These are phyloP conservation scores for Falco columbarius DNA, from an alignment of 2,797 vertebrate species.

Conservation along the genomic window DNA sequence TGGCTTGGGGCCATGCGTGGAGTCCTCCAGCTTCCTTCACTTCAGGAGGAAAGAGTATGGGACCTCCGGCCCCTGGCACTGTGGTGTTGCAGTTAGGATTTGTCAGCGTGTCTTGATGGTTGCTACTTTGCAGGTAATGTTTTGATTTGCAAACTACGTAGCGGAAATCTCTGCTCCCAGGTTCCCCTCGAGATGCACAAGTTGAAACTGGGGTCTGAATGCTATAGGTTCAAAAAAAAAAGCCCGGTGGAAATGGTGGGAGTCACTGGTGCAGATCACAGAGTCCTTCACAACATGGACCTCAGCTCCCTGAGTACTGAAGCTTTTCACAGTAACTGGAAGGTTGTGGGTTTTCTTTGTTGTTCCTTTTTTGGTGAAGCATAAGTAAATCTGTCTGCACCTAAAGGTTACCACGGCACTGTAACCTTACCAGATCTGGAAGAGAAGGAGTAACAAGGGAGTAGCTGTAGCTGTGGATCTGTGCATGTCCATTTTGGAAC, in stretches of 20 bases:
- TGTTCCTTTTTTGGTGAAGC: not conserved
- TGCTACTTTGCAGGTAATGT: not conserved
- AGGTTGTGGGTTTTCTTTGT: not conserved
- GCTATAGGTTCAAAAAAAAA: not conserved
- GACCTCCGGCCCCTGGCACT: not conserved
- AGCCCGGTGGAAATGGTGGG: not conserved
- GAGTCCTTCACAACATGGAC: accelerated
- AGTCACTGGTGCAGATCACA: not conserved
- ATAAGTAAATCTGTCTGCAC: not conserved
- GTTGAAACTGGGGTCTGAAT: not conserved
- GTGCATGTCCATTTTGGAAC: not conserved
- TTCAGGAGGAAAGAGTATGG: not conserved
- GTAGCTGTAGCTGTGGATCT: not conserved
- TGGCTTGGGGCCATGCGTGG: not conserved
- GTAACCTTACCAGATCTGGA: not conserved
- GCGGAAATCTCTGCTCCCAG: not conserved
- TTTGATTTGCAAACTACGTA: not conserved
- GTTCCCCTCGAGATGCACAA: not conserved
- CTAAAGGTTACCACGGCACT: constrained; percentile 20
- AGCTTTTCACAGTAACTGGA: not conserved
- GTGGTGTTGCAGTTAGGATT: not conserved
- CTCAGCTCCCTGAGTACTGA: not conserved
- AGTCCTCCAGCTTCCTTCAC: not conserved
- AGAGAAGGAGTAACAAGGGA: not conserved
- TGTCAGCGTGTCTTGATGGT: not conserved